These are phyloP conservation scores for Ephialtes manifestator DNA, from an alignment of 2,888 invertebrate genomes.

Conservation along the genomic window DNA sequence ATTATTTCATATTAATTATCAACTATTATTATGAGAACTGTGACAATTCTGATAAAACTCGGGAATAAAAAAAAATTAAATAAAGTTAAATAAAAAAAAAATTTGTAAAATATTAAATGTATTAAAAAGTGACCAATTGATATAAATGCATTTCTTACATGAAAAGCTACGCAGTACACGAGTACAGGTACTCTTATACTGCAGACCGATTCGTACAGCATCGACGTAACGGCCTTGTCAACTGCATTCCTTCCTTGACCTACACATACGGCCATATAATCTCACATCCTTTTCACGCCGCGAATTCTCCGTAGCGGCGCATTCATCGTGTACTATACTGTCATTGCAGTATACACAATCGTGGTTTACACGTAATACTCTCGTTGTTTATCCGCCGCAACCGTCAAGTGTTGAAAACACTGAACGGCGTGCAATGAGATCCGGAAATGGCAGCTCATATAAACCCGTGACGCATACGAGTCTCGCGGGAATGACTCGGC, in stretches of 20 bases:
- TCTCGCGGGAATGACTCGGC: conserved; percentile 23
- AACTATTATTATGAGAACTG: no score
- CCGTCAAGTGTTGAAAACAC: background rate
- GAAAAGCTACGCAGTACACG: conserved; percentile 55
- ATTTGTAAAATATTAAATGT: background rate
- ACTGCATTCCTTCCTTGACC: conserved; percentile 86
- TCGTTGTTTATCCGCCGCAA: conserved; percentile 45
- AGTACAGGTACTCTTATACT: conserved; percentile 66
- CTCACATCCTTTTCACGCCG: conserved; percentile 81
- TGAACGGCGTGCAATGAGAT: conserved; percentile 27
- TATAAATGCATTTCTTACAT: conserved; percentile 56
- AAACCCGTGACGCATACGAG: conserved; percentile 30
- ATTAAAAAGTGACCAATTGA: background rate
- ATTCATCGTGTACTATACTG: conserved; percentile 53
- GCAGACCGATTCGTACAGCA: conserved; percentile 73
- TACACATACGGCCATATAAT: conserved; percentile 80
- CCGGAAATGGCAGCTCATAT: conserved; percentile 49
- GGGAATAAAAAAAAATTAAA: no score
- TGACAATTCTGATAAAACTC: no score
- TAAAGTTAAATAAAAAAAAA: background rate
- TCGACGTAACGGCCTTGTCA: conserved; percentile 82
- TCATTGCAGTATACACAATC: conserved; percentile 46
- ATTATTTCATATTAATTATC: no score
- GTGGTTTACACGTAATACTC: conserved; percentile 42
- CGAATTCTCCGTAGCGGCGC: conserved; percentile 69